phyloP scores from a whole-genome alignment of 2,888 invertebrate genomes.

The Bursaphelenchus okinawaensis region DNA sequence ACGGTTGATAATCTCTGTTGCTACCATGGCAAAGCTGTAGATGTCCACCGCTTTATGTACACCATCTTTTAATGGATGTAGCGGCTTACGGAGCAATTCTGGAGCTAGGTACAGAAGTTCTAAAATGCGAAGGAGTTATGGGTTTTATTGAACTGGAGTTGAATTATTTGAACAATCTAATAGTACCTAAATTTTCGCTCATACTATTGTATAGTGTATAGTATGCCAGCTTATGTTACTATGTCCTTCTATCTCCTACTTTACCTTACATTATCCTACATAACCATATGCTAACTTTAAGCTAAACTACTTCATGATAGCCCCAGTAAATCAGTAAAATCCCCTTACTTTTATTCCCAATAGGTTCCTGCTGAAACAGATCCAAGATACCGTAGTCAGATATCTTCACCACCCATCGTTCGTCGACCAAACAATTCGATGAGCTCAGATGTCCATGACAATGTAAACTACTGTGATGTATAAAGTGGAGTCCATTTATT shows the following conservation, averaged over 20 bases:
- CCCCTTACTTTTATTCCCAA: constrained; percentile 10
- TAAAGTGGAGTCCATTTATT: constrained; percentile 30
- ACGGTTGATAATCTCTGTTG: constrained; percentile 28
- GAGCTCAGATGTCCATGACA: constrained; percentile 38
- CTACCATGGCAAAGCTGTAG: constrained; percentile 33
- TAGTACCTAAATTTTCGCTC: no score
- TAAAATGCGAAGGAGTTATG: constrained; percentile 10
- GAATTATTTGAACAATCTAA: constrained; percentile 9
- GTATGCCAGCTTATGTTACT: no score
- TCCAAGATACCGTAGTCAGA: constrained; percentile 15
- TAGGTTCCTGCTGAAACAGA: constrained; percentile 12
- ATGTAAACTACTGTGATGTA: constrained; percentile 33
- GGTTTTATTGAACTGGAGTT: not conserved
- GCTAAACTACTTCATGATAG: no score
- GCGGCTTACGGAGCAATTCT: constrained; percentile 18
- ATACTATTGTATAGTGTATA: no score
- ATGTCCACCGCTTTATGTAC: constrained; percentile 14
- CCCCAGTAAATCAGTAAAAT: not conserved
- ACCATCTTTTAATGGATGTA: not conserved
- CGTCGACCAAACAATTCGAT: constrained; percentile 42
- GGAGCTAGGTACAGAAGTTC: constrained; percentile 27
- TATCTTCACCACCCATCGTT: constrained; percentile 36
- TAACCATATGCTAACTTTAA: no score
- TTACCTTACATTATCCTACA: no score
- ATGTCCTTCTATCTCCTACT: not conserved